These are phyloP conservation scores for Hirtodrosophila trivittata DNA, from an alignment of 2,888 invertebrate species.

Conservation along the genomic window DNA sequence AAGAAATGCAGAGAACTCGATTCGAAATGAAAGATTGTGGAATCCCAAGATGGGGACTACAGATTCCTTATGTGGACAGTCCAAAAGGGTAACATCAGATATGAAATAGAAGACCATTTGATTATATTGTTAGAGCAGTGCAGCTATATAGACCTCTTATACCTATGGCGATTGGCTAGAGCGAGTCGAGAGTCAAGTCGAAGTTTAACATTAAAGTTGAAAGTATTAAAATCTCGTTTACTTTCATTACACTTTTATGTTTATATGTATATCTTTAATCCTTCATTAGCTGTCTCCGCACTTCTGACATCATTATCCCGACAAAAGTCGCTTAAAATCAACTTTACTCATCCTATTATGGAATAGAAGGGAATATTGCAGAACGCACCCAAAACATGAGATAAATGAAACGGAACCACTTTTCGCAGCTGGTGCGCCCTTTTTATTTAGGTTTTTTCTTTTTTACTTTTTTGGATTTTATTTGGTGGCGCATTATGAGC, in stretches of 20 bases:
- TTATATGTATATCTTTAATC: slow-evolving; percentile 19
- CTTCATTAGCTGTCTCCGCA: slow-evolving; percentile 32
- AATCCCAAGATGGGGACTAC: not conserved
- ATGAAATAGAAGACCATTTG: too few species aligned
- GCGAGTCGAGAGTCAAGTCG: too few species aligned
- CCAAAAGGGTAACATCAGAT: too few species aligned
- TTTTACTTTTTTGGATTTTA: slow-evolving; percentile 19
- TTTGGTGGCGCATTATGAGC: slow-evolving; percentile 60
- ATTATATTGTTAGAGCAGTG: too few species aligned
- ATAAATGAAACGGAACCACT: slow-evolving; percentile 81
- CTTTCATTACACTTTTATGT: not conserved
- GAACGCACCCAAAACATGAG: slow-evolving; percentile 62
- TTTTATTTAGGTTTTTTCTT: slow-evolving; percentile 38
- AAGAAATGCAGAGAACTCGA: slow-evolving; percentile 24
- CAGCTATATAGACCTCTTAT: too few species aligned
- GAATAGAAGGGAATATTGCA: slow-evolving; percentile 13
- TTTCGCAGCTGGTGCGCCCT: slow-evolving; percentile 64
- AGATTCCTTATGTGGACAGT: not conserved
- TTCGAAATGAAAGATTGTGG: slow-evolving; percentile 20
- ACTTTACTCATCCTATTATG: slow-evolving; percentile 22
- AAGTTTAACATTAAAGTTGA: too few species aligned
- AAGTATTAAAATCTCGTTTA: too few species aligned
- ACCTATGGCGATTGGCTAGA: too few species aligned
- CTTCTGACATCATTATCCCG: slow-evolving; percentile 42
- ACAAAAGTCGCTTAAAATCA: slow-evolving; percentile 18